Percentiles rank a stretch among this genome's conserved stretches.
Evolutionary conservation across 2,888 invertebrate genomes (phyloP).

Genomic region (Apamea epomidion): DNA sequence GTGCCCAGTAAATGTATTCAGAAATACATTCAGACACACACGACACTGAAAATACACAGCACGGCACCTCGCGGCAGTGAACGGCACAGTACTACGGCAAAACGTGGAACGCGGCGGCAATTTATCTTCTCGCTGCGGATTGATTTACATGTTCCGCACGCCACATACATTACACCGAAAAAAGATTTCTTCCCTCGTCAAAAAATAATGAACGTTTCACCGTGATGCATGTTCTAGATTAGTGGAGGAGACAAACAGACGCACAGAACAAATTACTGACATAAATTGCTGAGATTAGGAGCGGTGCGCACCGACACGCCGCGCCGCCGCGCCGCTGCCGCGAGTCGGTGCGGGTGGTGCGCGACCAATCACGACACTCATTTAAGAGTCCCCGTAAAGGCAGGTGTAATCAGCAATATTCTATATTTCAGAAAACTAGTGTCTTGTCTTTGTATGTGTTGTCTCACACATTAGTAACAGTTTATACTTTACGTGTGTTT

Average conservation of each 20-base stretch:
- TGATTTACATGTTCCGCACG: constrained; percentile 52
- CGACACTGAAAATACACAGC: not conserved
- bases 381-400: not conserved
- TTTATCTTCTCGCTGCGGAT: constrained; percentile 34
- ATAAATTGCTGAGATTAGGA: constrained; percentile 61
- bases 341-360: not conserved
- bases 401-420: not conserved
- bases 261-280: constrained; percentile 58
- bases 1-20: not conserved
- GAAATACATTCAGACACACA: not conserved
- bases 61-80: not conserved
- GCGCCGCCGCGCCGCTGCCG: not conserved
- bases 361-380: constrained; percentile 17
- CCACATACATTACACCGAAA: constrained; percentile 36
- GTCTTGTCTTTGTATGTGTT: not conserved
- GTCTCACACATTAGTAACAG: not conserved
- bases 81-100: not conserved
- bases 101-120: constrained; percentile 1
- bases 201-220: constrained; percentile 59
- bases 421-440: not conserved
- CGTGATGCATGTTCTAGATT: constrained; percentile 61
- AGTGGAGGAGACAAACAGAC: constrained; percentile 61
- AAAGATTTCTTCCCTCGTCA: constrained; percentile 45
- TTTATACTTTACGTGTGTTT: not conserved
- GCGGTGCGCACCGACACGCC: constrained; percentile 12